Percentiles rank a stretch among this genome's conserved stretches.
Evolutionary conservation across 1,140 invertebrate genomes (phyloP).

Genomic region (Drosophila tsacasi): DNA sequence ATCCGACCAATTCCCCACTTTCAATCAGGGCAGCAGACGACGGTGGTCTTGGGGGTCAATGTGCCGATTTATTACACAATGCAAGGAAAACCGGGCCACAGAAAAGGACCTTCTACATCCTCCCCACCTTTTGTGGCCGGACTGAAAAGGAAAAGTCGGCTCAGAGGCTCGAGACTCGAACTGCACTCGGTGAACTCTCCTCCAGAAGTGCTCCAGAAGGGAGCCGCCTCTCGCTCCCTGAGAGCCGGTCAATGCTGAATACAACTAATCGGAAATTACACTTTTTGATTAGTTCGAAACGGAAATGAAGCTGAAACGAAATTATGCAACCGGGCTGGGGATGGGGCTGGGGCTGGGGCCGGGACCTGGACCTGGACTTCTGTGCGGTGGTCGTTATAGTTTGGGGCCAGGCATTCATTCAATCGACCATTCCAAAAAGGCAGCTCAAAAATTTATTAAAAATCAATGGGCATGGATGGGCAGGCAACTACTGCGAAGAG

Average conservation of each 20-base stretch:
- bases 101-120: conserved; percentile 8
- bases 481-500: conserved; percentile 23
- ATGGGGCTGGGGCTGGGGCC: background rate
- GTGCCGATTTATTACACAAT: conserved; percentile 76
- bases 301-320: conserved; percentile 83
- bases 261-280: conserved; percentile 84
- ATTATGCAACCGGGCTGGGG: conserved; percentile 74
- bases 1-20: conserved; percentile 45
- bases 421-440: conserved; percentile 35
- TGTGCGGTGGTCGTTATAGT: conserved; percentile 53
- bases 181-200: conserved; percentile 16
- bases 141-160: conserved; percentile 35
- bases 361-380: background rate
- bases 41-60: conserved; percentile 58
- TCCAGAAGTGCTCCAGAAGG: background rate
- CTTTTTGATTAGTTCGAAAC: conserved; percentile 84
- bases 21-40: conserved; percentile 29
- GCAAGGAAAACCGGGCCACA: conserved; percentile 36
- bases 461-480: conserved; percentile 62
- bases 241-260: conserved; percentile 64
- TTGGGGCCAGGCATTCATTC: conserved; percentile 23
- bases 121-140: conserved; percentile 13
- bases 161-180: conserved; percentile 26
- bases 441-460: conserved; percentile 79
- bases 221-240: conserved; percentile 12